Conservation (phyloP, 2,888 invertebrate species). For the Lissonota sp. region DNA sequence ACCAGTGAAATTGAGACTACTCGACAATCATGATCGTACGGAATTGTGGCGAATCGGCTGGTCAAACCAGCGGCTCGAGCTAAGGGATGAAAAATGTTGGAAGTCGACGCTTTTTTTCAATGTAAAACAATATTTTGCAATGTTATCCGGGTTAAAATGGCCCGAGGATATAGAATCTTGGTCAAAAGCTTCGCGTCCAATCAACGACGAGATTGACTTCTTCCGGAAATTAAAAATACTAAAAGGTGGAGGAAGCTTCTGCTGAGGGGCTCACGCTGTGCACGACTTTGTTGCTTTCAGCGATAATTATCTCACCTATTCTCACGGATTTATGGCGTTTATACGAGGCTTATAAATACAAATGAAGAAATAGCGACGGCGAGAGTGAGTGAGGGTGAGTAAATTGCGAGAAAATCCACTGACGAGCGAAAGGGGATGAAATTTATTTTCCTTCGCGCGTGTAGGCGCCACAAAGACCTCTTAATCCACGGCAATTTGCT, state of each 20-base stretch:
- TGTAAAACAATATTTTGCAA: too few relatives aligned
- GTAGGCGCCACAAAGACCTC: constrained; percentile 4
- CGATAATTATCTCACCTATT: constrained; percentile 61
- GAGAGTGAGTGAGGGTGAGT: not conserved
- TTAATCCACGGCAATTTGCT: constrained; percentile 51
- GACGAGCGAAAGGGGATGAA: not conserved
- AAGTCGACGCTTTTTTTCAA: too few relatives aligned
- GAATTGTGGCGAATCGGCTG: too few relatives aligned
- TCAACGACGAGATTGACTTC: constrained; percentile 7
- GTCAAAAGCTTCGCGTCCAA: constrained; percentile 25
- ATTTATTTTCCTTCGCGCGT: constrained; percentile 23
- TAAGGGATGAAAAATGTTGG: too few relatives aligned
- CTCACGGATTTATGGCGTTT: constrained; percentile 25
- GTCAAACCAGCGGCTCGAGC: too few relatives aligned
- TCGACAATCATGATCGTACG: too few relatives aligned
- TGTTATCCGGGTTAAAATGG: not conserved
- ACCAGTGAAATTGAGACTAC: too few relatives aligned
- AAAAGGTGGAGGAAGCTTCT: constrained; percentile 4
- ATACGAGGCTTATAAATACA: constrained; percentile 2
- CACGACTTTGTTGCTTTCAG: constrained; percentile 35
- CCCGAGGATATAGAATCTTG: constrained; percentile 24
- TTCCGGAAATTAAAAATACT: constrained; percentile 17
- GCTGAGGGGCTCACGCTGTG: constrained; percentile 45
- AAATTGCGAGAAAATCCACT: not conserved
- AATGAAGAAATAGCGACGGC: not conserved